A percentile compares a stretch with the other conserved stretches of the same genome.
Conservation (phyloP, 2,888 invertebrate genomes). For the Colletes collaris region DNA sequence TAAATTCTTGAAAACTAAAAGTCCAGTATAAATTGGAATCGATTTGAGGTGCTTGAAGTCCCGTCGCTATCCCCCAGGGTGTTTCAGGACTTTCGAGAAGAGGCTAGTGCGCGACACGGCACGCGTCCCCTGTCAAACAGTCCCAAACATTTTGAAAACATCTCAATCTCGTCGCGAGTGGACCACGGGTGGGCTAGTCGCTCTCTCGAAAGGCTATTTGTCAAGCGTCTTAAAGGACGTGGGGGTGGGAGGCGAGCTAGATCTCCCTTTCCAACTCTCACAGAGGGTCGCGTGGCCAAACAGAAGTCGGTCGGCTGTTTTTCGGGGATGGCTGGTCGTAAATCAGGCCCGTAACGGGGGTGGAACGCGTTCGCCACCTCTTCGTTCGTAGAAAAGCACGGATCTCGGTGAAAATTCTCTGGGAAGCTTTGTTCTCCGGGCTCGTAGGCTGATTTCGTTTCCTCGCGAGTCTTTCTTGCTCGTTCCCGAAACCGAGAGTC, state of each 20-base stretch:
- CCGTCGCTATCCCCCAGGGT: neutral
- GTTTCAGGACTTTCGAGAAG: neutral
- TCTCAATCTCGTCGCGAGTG: slow-evolving; percentile 64
- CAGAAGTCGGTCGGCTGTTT: slow-evolving; percentile 56
- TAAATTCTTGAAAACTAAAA: too few relatives aligned
- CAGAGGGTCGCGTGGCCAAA: slow-evolving; percentile 68
- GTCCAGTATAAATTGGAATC: too few relatives aligned
- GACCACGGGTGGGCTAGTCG: slow-evolving; percentile 43
- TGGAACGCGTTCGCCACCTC: slow-evolving; percentile 26
- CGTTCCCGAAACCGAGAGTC: neutral
- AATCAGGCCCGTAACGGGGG: slow-evolving; percentile 31
- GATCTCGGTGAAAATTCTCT: slow-evolving; percentile 42
- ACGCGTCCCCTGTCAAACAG: slow-evolving; percentile 74
- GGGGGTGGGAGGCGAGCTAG: slow-evolving; percentile 33
- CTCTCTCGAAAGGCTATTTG: slow-evolving; percentile 45
- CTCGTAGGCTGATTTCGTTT: neutral
- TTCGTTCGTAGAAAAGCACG: neutral
- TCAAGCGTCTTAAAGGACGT: slow-evolving; percentile 33
- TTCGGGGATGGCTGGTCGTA: slow-evolving; percentile 20
- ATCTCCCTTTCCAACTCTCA: slow-evolving; percentile 25
- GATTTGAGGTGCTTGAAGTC: too few relatives aligned
- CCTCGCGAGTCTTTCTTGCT: neutral
- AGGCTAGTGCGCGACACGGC: slow-evolving; percentile 41
- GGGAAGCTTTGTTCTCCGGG: neutral
- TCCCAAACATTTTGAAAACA: slow-evolving; percentile 78